Evolutionary conservation across 2,888 invertebrate species (phyloP), one percentile per base, ranked within the genome.

Genomic region (Baccha elongata): DNA sequence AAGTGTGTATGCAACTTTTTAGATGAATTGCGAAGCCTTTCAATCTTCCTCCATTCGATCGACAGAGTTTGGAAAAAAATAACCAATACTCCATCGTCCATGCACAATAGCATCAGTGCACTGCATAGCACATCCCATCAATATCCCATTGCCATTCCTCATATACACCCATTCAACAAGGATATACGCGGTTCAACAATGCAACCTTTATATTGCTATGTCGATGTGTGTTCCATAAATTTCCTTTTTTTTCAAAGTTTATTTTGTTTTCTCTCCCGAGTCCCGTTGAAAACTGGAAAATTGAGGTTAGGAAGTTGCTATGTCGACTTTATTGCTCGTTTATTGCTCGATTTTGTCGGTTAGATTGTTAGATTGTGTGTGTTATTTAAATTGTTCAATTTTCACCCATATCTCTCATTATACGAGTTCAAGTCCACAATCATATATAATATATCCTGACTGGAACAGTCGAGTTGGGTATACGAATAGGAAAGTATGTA

Each of bases 241-340:
- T 44, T 48, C 19, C 48, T 62, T 44, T 40, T 13, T 52, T 53
- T 42, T 26, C 5, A 23, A 6, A 11, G 2, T n/a, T 52, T 46
- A 19, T 29, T 67, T 40, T 32, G 37, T 17, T 29, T 26, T 10
- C 23, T 23, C 3, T 17, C 15, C 15, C 4, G 26, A 35, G 6
- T 48, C n/a, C 19, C 35, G 62, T 37, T 68, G 44, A 62, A 72
- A 67, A 53, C 52, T 76, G 58, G 37, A 78, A n/a, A 83, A 78
- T 83, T 73, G 83, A 83, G 83, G 83, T 83, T 83, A 83, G 83
- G 78, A 83, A 78, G 83, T 83, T 83, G 76, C 68, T 68, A 64
- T 83, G 83, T 83, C 72, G 73, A 68, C 62, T 83, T 78, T 78
- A 83, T 83, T 76, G 81, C 76, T 81, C 76, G 76, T 76, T 76